Base-by-base conservation (phyloP, 1,140 invertebrate species). In the Lordiphosa collinella region DNA sequence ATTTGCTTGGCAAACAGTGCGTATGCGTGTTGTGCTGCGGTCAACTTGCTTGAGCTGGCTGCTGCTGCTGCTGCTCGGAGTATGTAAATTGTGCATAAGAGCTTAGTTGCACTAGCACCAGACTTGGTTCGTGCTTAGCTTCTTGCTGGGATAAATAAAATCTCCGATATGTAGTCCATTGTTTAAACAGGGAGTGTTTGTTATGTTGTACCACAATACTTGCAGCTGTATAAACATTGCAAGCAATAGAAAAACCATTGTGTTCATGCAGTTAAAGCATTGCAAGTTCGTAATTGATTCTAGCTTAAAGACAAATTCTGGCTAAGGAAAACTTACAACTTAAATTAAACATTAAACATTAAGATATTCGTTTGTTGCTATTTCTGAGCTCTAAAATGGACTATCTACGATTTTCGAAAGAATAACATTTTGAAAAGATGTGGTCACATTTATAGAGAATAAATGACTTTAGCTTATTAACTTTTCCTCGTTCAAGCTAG, bases 1-100 rank as follows among this genome's bases (percentile, higher is more conserved):
- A 67, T 78, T 71, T 66, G 63, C 49, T 67, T 55, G 78, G 62
- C 76, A 72, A 84, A 82, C 76, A 82, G 72, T 82, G 78, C 76
- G 78, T 82, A 84, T 82, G 72, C 78, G 62, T 82, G 78, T 57
- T 82, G 35, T 59, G 43, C 54, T 54, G 78, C 66, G 63, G 55
- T 56, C 32, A 44, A 40, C 55, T 16, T 40, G 9, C 3, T 44
- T 11, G 22, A 44, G 22, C 29, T 44, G 25, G 12, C 4, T 22
- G 18, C 18, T 22, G 18, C 4, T 22, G 18, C 18, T 22, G 18
- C 18, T 22, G 18, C 18, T 22, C 18, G 4, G 18, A 5, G 3
- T 10, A 44, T 29, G 25, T 29, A 29, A 29, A 12, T 40, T 16
- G 2, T 36, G 35, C 35, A 13, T 36, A 12, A 36, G 13, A 41